Evolutionary conservation across 2,888 invertebrate genomes (phyloP), one percentile per base, ranked within the genome.

Genomic region (Lamellibrachia satsuma): DNA sequence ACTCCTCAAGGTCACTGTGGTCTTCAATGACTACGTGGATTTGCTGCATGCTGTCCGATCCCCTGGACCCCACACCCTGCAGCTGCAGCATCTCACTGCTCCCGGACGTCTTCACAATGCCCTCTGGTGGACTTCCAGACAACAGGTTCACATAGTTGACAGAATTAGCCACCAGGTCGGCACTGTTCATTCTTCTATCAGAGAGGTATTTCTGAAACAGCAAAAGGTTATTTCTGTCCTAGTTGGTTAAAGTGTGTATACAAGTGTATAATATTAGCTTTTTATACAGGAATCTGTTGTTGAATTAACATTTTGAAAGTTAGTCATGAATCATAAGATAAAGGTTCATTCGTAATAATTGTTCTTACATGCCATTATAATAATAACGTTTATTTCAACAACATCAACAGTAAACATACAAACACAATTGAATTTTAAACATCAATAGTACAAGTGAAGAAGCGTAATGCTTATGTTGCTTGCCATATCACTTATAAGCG

Each of bases 81-180:
- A 75, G 15, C 75, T 75, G 75, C 75, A 75, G 75, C 75, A 75
- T 75, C 75, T n/a, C 75, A 6, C 22, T 75, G 15, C 75, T 75
- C 75, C n/a, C 75, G n/a, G 75, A n/a, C 75, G n/a, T 75, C 75
- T 75, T 75, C 75, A 75, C 75, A 75, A 75, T 75, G 75, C 75
- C 75, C 75, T 75, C 75, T 75, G 75, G 75, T 22, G 75, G 75
- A 75, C 75, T 75, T 75, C 75, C 75, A 11, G 75, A 75, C 15
- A 75, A n/a, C 22, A 75, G 75, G 22, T 75, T 75, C 75, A 75
- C 75, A 75, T 75, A 75, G 75, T 11, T 75, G 15, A 75, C 75
- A 75, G 75, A 75, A 75, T 75, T 75, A 75, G 75, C 75, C 75
- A 75, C 75, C 75, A 75, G 75, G 22, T 75, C 75, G 6, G 75